These are phyloP conservation scores for Hylaeus anthracinus DNA, from an alignment of 1,140 invertebrate species.

Conservation along the genomic window DNA sequence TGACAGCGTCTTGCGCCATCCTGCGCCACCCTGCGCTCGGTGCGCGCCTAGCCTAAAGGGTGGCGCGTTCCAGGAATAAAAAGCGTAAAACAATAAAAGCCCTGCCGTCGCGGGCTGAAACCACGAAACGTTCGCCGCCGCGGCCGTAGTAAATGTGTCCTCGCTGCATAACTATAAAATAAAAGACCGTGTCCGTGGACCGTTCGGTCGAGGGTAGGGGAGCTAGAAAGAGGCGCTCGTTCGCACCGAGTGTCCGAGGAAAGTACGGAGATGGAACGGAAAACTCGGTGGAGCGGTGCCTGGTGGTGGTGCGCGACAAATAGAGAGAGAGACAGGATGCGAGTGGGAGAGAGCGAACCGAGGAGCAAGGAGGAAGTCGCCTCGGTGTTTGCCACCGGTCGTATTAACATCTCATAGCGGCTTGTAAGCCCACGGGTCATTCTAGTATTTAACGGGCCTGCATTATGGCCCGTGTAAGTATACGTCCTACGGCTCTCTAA, in stretches of 20 bases:
- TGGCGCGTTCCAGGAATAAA: constrained; percentile 56
- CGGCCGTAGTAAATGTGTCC: constrained; percentile 73
- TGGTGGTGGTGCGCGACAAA: background rate
- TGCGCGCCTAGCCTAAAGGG: constrained; percentile 25
- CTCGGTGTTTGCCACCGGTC: constrained; percentile 50
- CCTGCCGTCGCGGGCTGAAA: constrained; percentile 50
- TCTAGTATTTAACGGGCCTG: constrained; percentile 71
- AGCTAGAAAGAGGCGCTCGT: constrained; percentile 22
- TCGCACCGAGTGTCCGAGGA: constrained; percentile 22
- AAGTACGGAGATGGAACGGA: constrained; percentile 38
- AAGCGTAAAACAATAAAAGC: constrained; percentile 70
- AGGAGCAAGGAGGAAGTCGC: constrained; percentile 30
- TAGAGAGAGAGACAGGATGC: background rate
- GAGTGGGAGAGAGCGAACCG: background rate
- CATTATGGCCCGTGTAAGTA: constrained; percentile 54
- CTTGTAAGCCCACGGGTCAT: constrained; percentile 64
- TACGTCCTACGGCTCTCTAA: constrained; percentile 34
- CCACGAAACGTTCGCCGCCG: constrained; percentile 58
- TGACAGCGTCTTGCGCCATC: background rate
- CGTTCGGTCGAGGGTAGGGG: background rate
- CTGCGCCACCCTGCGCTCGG: background rate
- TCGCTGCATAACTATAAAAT: constrained; percentile 76
- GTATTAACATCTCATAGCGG: constrained; percentile 71
- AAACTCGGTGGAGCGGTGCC: constrained; percentile 7
- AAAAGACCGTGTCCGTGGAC: constrained; percentile 63